Conservation (phyloP, 2,888 invertebrate species). For the Campopleginae sp. region DNA sequence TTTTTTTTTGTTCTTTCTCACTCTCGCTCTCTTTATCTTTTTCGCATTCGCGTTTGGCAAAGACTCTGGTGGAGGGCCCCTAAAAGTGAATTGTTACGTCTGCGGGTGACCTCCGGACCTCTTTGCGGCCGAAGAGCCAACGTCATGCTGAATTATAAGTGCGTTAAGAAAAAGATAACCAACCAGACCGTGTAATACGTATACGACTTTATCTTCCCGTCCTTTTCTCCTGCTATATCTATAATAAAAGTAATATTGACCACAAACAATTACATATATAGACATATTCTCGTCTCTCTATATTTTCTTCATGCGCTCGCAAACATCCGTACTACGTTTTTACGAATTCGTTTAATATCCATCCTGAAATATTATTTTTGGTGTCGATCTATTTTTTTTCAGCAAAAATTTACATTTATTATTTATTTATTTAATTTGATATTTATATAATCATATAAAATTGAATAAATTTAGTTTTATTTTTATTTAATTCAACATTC, state of each 20-base stretch:
- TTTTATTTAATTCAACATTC: no score
- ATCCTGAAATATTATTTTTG: no score
- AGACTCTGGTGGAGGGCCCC: constrained; percentile 80
- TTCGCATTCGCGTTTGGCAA: constrained; percentile 52
- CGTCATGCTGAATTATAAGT: constrained; percentile 80
- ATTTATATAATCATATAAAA: no score
- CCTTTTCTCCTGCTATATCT: not conserved
- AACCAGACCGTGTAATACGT: constrained; percentile 55
- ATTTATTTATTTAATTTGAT: no score
- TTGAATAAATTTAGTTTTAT: no score
- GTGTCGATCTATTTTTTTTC: no score
- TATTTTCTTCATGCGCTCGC: not conserved
- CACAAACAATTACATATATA: constrained; percentile 1
- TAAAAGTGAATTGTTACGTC: constrained; percentile 85
- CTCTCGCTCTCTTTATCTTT: constrained; percentile 33
- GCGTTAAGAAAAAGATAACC: constrained; percentile 61
- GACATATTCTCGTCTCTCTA: not conserved
- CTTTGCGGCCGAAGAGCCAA: constrained; percentile 75
- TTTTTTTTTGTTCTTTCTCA: not conserved
- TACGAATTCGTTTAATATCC: not conserved
- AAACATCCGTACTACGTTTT: not conserved
- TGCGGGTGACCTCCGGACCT: constrained; percentile 83
- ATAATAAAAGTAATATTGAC: constrained; percentile 40
- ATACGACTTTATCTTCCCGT: constrained; percentile 32
- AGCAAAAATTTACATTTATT: no score